Evolutionary conservation across 1,140 invertebrate genomes (phyloP).

Genomic region (Drosophila hydei): DNA sequence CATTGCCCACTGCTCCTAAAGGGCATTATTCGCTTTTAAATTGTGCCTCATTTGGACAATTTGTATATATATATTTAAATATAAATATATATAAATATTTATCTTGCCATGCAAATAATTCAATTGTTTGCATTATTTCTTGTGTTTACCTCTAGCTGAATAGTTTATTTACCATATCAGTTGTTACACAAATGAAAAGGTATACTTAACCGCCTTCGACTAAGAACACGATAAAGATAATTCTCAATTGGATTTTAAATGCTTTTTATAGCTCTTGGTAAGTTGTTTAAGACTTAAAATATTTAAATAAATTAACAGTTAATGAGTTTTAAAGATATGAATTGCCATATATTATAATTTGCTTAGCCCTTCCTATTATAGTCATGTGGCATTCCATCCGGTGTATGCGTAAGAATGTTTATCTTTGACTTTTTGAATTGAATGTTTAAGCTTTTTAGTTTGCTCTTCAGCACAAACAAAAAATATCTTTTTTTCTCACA

Average conservation of each 20-base stretch:
- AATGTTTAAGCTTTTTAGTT: neutral
- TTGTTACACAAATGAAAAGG: constrained; percentile 11
- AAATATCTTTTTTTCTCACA: neutral
- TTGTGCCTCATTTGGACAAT: constrained; percentile 21
- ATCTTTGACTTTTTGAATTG: constrained; percentile 1
- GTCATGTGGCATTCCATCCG: constrained; percentile 1
- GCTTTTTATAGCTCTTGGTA: constrained; percentile 19
- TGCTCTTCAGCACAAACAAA: neutral
- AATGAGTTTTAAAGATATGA: neutral
- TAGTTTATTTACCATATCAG: constrained; percentile 20
- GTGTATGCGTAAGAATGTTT: constrained; percentile 1
- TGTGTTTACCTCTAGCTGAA: constrained; percentile 21
- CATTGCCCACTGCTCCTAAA: constrained; percentile 2
- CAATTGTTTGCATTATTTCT: constrained; percentile 23
- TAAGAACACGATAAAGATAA: constrained; percentile 1
- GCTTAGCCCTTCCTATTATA: neutral
- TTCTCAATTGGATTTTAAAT: constrained; percentile 28
- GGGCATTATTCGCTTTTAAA: constrained; percentile 17
- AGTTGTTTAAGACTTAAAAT: constrained; percentile 3
- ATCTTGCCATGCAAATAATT: constrained; percentile 27
- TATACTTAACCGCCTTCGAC: constrained; percentile 26
- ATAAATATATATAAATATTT: neutral
- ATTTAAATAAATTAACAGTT: neutral
- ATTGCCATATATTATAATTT: neutral
- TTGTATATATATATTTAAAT: neutral